These are phyloP conservation scores for Ariolimax columbianus DNA, from an alignment of 2,888 invertebrate genomes.

Conservation along the genomic window DNA sequence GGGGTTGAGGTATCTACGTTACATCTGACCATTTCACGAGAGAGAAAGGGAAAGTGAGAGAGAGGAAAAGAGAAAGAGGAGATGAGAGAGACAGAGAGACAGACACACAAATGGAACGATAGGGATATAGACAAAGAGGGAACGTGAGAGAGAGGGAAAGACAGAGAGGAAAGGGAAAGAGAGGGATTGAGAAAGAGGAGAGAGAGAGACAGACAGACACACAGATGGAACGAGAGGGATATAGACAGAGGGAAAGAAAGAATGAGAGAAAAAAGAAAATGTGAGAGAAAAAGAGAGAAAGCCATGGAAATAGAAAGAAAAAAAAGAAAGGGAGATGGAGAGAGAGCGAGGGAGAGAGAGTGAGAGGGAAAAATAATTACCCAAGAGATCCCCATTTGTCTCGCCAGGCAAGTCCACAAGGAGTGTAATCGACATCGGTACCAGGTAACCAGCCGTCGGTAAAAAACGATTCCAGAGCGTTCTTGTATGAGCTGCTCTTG, in stretches of 20 bases:
- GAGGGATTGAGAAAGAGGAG: background rate
- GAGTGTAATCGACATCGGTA: slow-evolving; percentile 63
- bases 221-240: background rate
- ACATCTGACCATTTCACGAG: too few relatives aligned
- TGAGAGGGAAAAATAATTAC: slow-evolving; percentile 31
- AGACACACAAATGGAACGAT: too few relatives aligned
- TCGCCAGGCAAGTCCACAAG: slow-evolving; percentile 70
- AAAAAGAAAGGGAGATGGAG: too few relatives aligned
- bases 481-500: slow-evolving; percentile 58
- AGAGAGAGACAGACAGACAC: background rate
- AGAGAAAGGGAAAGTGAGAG: too few relatives aligned
- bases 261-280: background rate
- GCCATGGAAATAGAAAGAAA: too few relatives aligned
- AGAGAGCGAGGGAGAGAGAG: background rate
- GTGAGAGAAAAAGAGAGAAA: background rate
- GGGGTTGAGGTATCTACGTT: too few relatives aligned
- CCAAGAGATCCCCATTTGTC: slow-evolving; percentile 70
- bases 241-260: background rate
- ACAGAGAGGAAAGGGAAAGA: too few relatives aligned
- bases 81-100: too few relatives aligned
- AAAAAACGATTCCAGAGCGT: slow-evolving; percentile 61
- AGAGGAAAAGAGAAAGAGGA: too few relatives aligned
- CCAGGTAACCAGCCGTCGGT: slow-evolving; percentile 62
- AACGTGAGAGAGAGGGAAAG: too few relatives aligned
- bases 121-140: too few relatives aligned